These are phyloP conservation scores for Callosobruchus maculatus DNA, from an alignment of 2,888 invertebrate genomes.

Conservation along the genomic window DNA sequence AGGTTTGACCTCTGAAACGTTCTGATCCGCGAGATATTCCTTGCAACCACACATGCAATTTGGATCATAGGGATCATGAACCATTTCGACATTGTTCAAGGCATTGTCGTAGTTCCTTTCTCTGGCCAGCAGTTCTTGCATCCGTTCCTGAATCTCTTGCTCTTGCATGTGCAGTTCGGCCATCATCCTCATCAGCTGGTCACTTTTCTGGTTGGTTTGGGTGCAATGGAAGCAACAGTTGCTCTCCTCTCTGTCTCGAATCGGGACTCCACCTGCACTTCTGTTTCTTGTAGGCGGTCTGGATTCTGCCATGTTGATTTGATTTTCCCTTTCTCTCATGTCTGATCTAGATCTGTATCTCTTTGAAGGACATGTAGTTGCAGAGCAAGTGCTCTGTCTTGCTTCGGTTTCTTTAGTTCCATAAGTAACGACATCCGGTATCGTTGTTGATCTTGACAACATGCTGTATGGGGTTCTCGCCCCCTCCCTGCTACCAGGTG, in stretches of 20 bases:
- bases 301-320: not conserved
- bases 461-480: not conserved
- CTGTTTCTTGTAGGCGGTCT: not conserved
- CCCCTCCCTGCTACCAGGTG: not conserved
- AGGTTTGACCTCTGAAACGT: not conserved
- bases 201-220: not conserved
- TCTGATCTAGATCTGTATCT: constrained; percentile 10
- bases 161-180: constrained; percentile 54
- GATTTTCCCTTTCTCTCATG: constrained; percentile 5
- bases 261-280: not conserved
- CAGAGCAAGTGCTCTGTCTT: not conserved
- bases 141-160: constrained; percentile 58
- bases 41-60: constrained; percentile 8
- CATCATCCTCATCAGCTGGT: constrained; percentile 45
- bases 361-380: constrained; percentile 6
- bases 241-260: not conserved
- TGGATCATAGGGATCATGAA: not conserved
- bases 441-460: not conserved
- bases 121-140: constrained; percentile 61
- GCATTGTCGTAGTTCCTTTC: constrained; percentile 62
- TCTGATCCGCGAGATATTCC: not conserved
- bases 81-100: constrained; percentile 13
- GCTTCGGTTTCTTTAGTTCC: not conserved
- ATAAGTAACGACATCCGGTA: not conserved
- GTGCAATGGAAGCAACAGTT: not conserved